Base-by-base conservation (phyloP, 2,888 invertebrate genomes). In the Mellilla xanthometata region DNA sequence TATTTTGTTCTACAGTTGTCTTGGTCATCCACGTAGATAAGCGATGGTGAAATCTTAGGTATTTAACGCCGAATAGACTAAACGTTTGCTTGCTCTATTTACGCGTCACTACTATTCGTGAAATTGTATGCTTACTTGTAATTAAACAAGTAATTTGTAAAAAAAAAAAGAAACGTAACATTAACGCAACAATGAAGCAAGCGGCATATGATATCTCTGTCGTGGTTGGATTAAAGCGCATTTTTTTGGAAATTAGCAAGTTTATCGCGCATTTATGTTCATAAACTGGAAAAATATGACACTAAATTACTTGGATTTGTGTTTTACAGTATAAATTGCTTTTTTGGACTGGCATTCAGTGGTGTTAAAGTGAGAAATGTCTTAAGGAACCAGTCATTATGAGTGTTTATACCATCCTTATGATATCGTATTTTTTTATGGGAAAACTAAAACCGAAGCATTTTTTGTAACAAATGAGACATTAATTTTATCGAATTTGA, bases 211-310 rank as follows among this genome's bases (percentile, higher is more conserved):
- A 62, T 56, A 55, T 54, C 47, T 54, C 43, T 15, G 24, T 26
- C 23, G 15, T 6, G 15, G 19, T 19, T 30, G 22, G 40, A 41
- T 27, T 39, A 39, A 54, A 53, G 54, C 53, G 49, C 54, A 45
- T 27, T 33, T 51, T 47, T 53, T 19, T 47, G 51, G 42, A 54
- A 56, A 57, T 54, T 31, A 43, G 43, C 50, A 51, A 49, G 31
- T 50, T 53, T 28, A 52, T 38, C 28, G 44, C 46, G 48, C 57
- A 44, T 54, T 57, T 56, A 56, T 56, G 52, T 39, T 49, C 47
- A 54, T 54, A 10, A 28, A 53, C 45, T 50, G 28, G 31, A 29
- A 43, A 52, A 46, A 29, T 36, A 54, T 49, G 31, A 2, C 33
- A 34, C 26, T 44, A 49, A 52, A 41, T 32, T 36, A 30, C 31